A percentile compares a stretch with the other conserved stretches of the same genome.
phyloP scores from a whole-genome alignment of 2,888 invertebrate genomes.

The Apotomis capreana region DNA sequence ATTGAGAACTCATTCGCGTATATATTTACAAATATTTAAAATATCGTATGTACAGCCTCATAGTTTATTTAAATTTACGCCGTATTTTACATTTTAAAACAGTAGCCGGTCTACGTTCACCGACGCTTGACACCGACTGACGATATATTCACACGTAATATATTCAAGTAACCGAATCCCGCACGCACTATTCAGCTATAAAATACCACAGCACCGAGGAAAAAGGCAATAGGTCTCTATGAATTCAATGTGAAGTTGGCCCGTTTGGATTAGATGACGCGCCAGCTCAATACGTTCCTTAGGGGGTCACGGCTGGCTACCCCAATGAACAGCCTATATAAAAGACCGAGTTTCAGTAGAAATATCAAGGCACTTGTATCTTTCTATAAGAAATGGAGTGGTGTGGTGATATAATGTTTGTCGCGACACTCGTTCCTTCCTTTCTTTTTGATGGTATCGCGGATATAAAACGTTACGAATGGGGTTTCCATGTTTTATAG shows the following conservation, averaged over 20 bases:
- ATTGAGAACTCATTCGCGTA: no score
- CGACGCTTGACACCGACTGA: conserved; percentile 18
- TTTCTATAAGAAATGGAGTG: background rate
- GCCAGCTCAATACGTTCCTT: conserved; percentile 23
- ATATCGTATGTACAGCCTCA: background rate
- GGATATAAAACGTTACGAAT: conserved; percentile 27
- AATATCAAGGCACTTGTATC: background rate
- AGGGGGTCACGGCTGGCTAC: conserved; percentile 36
- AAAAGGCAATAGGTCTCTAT: background rate
- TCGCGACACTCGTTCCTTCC: conserved; percentile 37
- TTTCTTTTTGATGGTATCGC: conserved; percentile 36
- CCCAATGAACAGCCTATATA: background rate
- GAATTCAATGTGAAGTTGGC: background rate
- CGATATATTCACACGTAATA: conserved; percentile 20
- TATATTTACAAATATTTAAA: background rate
- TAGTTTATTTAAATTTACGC: background rate
- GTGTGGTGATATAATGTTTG: conserved; percentile 34
- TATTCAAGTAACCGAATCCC: conserved; percentile 18
- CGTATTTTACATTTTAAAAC: background rate
- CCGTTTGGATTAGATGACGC: background rate
- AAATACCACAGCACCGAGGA: conserved; percentile 1
- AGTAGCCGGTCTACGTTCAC: conserved; percentile 12
- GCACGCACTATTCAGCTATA: conserved; percentile 24
- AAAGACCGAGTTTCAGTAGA: background rate
- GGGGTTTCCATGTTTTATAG: conserved; percentile 38